Conservation (phyloP, 2,797 vertebrate genomes). For the Setipinna tenuifilis region DNA sequence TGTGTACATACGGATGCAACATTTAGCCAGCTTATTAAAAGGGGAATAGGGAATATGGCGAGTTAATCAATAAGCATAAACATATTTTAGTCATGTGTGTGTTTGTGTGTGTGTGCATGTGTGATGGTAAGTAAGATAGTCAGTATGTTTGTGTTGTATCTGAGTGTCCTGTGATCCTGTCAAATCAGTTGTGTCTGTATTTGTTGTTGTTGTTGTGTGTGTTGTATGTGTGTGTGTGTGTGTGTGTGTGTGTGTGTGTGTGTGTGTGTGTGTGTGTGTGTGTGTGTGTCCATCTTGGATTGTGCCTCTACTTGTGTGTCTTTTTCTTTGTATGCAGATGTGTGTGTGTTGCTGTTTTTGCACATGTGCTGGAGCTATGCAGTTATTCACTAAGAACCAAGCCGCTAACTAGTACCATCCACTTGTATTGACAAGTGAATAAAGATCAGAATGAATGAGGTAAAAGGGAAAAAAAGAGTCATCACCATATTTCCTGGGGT, state of each 20-base stretch:
- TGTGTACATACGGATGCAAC: slow-evolving; percentile 61
- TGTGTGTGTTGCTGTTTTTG: not conserved
- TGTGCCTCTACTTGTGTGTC: not conserved
- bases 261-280: slow-evolving; percentile 15
- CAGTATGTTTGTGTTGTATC: not conserved
- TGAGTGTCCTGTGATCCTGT: not conserved
- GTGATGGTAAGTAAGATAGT: not conserved
- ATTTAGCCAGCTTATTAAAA: slow-evolving; percentile 63
- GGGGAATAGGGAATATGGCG: slow-evolving; percentile 45
- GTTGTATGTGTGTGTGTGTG: slow-evolving; percentile 38
- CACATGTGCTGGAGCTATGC: not conserved
- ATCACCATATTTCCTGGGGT: not conserved
- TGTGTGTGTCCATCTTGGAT: too few relatives aligned
- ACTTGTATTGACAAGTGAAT: not conserved
- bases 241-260: slow-evolving; percentile 27
- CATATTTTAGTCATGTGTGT: not conserved
- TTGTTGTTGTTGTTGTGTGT: slow-evolving; percentile 24
- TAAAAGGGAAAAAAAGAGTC: not conserved
- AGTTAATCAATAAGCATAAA: slow-evolving; percentile 40
- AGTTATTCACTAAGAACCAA: not conserved
- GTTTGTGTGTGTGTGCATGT: not conserved
- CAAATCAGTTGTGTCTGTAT: not conserved
- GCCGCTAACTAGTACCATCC: not conserved
- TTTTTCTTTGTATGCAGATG: not conserved
- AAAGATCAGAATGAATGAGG: not conserved